Evolutionary conservation across 1,140 invertebrate genomes (phyloP), one percentile per base, ranked within the genome.

Genomic region (Pararge aegeria): DNA sequence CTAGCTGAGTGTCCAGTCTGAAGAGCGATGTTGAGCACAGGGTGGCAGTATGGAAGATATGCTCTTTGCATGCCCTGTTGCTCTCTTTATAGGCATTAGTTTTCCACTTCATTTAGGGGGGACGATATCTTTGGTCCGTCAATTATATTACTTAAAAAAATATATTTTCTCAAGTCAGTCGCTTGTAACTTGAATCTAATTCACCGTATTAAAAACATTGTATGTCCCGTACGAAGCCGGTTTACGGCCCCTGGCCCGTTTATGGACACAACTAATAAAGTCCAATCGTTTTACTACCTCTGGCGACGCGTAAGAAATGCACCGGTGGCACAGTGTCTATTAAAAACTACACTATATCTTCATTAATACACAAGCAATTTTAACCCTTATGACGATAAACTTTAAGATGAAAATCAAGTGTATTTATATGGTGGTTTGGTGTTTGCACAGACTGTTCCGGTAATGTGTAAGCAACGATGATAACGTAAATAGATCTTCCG

Each of bases 251-350:
- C 58, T 71, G 73, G 68, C 73, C 74, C 73, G 71, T 82, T 79
- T 81, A 81, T 80, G 70, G 78, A 70, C 73, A 79, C 68, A 77
- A 77, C 72, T 75, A 80, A 83, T 85, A 83, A 81, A 83, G 68
- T 73, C 60, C 69, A 78, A 75, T 77, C 73, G 70, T 52, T 71
- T 73, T 71, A 74, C 64, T 61, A 66, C 59, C 64, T 44, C 59
- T 61, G 60, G 54, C 50, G 52, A 49, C 52, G 44, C 50, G 57
- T 53, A 55, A 55, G 51, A 61, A 55, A 46, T 34, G 40, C 53
- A 27, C 42, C 29, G 40, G 24, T 19, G 30, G 38, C 21, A 30
- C 42, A 16, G 40, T 27, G 13, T 27, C 20, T 12, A 38, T 53
- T 44, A 42, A 15, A 42, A 20, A 37, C 9, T 12, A n/a, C 3